These are phyloP conservation scores for Cettia cetti DNA, from an alignment of 2,113 vertebrate genomes.

Conservation along the genomic window DNA sequence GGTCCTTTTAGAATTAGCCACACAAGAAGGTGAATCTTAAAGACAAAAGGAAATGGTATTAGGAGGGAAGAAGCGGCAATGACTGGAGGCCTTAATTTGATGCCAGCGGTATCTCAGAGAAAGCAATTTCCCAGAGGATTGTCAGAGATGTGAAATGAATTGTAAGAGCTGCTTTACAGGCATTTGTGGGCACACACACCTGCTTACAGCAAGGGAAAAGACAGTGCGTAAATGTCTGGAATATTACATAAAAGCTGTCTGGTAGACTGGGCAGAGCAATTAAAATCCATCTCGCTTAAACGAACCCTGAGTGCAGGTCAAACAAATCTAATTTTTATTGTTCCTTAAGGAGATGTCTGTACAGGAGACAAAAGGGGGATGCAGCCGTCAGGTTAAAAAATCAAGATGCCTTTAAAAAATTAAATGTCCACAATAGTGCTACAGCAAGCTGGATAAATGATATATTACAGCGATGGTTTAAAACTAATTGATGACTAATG, in stretches of 20 bases:
- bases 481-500: constrained; percentile 84
- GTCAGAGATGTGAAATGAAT: constrained; percentile 62
- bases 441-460: constrained; percentile 76
- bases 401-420: constrained; percentile 77
- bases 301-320: constrained; percentile 75
- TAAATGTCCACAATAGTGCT: constrained; percentile 75
- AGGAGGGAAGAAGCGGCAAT: constrained; percentile 28
- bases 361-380: constrained; percentile 72
- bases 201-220: constrained; percentile 64
- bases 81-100: constrained; percentile 50
- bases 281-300: constrained; percentile 78
- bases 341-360: constrained; percentile 76
- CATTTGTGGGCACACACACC: constrained; percentile 62
- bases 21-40: neutral
- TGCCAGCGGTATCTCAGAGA: constrained; percentile 15
- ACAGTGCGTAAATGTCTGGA: constrained; percentile 76
- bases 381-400: constrained; percentile 68
- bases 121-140: constrained; percentile 61
- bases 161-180: constrained; percentile 51
- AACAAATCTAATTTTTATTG: constrained; percentile 82
- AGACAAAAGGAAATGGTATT: constrained; percentile 38
- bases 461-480: constrained; percentile 74
- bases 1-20: constrained; percentile 37
- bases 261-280: constrained; percentile 73
- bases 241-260: constrained; percentile 80